phyloP scores from a whole-genome alignment of 2,888 invertebrate genomes.

The Nomada flava region DNA sequence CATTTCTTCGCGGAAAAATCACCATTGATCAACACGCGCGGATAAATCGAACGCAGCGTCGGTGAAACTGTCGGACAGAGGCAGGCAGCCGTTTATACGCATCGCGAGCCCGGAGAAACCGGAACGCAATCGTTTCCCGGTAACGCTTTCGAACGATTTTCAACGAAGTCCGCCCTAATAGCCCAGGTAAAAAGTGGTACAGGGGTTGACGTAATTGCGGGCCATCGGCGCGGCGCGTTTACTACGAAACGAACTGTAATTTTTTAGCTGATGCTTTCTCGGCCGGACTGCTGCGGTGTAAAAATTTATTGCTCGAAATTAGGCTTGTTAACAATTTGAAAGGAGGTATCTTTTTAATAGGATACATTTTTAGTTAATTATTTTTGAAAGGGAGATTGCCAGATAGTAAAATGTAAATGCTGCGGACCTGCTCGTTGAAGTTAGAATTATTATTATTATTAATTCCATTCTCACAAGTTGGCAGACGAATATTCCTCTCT shows the following conservation, averaged over 20 bases:
- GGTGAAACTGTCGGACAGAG: not conserved
- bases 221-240: not conserved
- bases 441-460: too few relatives aligned
- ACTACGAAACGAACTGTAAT: not conserved
- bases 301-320: too few relatives aligned
- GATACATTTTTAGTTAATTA: too few relatives aligned
- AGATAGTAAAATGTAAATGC: too few relatives aligned
- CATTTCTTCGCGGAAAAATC: conserved; percentile 46
- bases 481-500: too few relatives aligned
- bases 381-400: too few relatives aligned
- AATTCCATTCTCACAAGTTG: too few relatives aligned
- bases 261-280: not conserved
- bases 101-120: conserved; percentile 37
- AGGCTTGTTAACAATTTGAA: too few relatives aligned
- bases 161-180: not conserved
- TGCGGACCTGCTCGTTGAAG: too few relatives aligned
- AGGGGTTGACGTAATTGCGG: not conserved
- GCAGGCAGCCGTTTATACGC: conserved; percentile 4
- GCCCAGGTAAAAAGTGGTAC: not conserved
- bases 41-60: conserved; percentile 26
- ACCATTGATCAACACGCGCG: conserved; percentile 23
- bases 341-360: too few relatives aligned
- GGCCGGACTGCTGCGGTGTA: too few relatives aligned
- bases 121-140: conserved; percentile 4
- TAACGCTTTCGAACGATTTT: conserved; percentile 6